phyloP scores from a whole-genome alignment of 2,797 vertebrate genomes.

The Pyrocephalus nanus region DNA sequence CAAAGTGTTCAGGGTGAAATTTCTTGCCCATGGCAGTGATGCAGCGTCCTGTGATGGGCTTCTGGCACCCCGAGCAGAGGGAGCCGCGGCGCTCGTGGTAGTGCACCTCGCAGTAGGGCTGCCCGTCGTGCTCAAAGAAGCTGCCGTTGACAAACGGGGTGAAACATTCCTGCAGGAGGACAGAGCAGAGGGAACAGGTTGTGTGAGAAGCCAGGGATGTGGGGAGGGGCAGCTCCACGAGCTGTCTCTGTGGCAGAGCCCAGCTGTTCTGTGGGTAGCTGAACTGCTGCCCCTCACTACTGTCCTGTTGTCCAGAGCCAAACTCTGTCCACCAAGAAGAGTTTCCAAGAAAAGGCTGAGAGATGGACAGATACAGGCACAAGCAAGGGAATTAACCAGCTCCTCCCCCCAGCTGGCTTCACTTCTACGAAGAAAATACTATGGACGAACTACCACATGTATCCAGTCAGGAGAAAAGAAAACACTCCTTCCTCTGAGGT shows the following conservation, averaged over 20 bases:
- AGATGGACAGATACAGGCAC: neutral
- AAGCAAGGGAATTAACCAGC: neutral
- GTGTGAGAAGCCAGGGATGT: neutral
- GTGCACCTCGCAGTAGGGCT: conserved; percentile 98
- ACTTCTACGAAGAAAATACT: neutral
- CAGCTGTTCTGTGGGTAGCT: neutral
- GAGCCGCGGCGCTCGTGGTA: conserved; percentile 96
- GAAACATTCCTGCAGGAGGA: conserved; percentile 89
- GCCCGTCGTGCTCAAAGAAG: conserved; percentile 97
- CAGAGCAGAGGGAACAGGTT: neutral
- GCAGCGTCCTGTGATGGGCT: conserved; percentile 97
- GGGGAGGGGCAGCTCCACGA: neutral
- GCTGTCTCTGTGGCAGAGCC: neutral
- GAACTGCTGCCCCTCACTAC: neutral
- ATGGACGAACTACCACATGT: neutral
- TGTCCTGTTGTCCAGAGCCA: neutral
- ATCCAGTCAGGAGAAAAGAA: neutral
- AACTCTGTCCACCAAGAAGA: neutral
- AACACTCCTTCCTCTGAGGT: neutral
- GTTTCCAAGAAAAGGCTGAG: neutral
- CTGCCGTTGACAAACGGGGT: conserved; percentile 96
- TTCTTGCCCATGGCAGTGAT: conserved; percentile 98
- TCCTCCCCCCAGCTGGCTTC: neutral
- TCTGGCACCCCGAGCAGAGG: conserved; percentile 97
- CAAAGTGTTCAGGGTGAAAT: conserved; percentile 98